A percentile compares a stretch with the other conserved stretches of the same genome.
phyloP scores from a whole-genome alignment of 2,797 vertebrate species.

The Rhodeus uyekii region DNA sequence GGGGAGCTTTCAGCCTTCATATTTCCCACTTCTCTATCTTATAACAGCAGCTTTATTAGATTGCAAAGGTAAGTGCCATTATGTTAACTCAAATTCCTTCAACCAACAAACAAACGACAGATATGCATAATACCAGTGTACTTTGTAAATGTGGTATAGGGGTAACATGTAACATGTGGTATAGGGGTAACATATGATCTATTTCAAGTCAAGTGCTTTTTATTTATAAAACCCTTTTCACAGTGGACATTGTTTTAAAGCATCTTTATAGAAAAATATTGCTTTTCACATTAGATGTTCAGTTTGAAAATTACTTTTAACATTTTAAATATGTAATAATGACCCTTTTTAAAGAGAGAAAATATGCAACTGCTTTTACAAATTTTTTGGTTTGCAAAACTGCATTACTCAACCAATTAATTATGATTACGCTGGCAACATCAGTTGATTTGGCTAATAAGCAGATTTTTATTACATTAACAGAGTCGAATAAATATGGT shows the following conservation, averaged over 20 bases:
- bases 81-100: background rate
- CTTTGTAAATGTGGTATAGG: background rate
- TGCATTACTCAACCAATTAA: background rate
- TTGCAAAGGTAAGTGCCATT: constrained; percentile 20
- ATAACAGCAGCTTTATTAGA: background rate
- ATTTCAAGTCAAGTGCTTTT: background rate
- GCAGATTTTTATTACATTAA: no score
- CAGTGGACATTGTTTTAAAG: background rate
- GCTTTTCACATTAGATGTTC: background rate
- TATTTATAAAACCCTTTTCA: background rate
- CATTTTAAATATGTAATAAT: background rate
- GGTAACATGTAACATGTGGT: background rate
- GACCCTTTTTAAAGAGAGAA: background rate
- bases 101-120: background rate
- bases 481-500: background rate
- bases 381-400: background rate
- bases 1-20: background rate
- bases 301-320: background rate
- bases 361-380: background rate
- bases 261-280: background rate
- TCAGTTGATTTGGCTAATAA: no score
- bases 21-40: background rate
- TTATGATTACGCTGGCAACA: background rate
- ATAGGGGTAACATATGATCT: background rate
- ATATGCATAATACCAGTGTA: background rate